These are phyloP conservation scores for Watsonalla cultraria DNA, from an alignment of 2,888 invertebrate species.

Conservation along the genomic window DNA sequence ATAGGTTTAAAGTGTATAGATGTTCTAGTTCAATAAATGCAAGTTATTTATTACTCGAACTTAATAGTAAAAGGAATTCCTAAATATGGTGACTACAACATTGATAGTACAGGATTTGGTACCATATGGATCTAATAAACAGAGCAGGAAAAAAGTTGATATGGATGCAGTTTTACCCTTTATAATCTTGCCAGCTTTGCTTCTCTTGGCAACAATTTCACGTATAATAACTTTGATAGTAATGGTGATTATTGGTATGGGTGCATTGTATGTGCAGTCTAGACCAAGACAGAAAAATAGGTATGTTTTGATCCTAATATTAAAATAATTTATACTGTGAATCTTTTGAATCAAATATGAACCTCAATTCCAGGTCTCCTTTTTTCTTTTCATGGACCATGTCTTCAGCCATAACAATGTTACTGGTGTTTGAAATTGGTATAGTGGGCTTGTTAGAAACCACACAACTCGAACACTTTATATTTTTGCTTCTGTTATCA, in stretches of 20 bases:
- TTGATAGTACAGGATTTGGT: slow-evolving; percentile 56
- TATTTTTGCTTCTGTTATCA: slow-evolving; percentile 49
- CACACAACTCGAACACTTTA: slow-evolving; percentile 64
- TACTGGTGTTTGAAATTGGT: slow-evolving; percentile 83
- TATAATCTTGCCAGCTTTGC: slow-evolving; percentile 55
- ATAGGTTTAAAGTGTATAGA: too few relatives aligned
- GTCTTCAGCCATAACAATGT: slow-evolving; percentile 82
- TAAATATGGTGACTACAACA: slow-evolving; percentile 39
- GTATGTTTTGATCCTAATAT: slow-evolving; percentile 22
- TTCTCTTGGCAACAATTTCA: slow-evolving; percentile 56
- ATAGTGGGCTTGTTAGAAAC: slow-evolving; percentile 87
- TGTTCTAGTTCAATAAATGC: too few relatives aligned
- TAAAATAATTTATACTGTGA: not conserved
- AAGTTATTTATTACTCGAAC: too few relatives aligned
- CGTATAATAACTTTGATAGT: slow-evolving; percentile 50
- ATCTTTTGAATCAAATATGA: not conserved
- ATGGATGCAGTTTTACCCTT: slow-evolving; percentile 60
- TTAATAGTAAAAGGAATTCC: not conserved
- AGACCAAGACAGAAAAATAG: slow-evolving; percentile 69
- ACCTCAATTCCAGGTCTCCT: slow-evolving; percentile 73
- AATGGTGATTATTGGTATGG: slow-evolving; percentile 66
- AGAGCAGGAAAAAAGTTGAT: slow-evolving; percentile 51
- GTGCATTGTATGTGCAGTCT: slow-evolving; percentile 58
- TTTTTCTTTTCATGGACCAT: slow-evolving; percentile 88
- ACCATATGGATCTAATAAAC: slow-evolving; percentile 39